Evolutionary conservation across 2,113 vertebrate species (phyloP), one percentile per base, ranked within the genome.

Genomic region (Cricetomys ansorgei): DNA sequence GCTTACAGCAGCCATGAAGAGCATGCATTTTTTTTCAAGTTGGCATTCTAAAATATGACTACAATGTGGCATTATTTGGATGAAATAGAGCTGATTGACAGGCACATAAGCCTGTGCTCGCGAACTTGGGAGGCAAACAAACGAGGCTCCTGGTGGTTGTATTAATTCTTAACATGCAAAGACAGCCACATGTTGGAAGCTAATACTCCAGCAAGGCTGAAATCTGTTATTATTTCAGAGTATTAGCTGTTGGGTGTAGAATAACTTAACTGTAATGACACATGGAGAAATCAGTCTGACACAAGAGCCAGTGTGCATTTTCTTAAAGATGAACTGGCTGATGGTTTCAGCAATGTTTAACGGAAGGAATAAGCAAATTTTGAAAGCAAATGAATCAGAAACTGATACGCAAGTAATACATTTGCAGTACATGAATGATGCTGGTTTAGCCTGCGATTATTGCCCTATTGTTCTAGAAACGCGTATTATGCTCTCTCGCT

Each of bases 351-450:
- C 80, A 53, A 93, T 94, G 76, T 97, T 97, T 96, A 97, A 97
- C 97, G 83, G 85, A 89, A 97, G 88, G 69, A 92, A 97, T 88
- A 96, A 97, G 90, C 96, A 93, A 95, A 97, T 97, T 97, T 96
- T 72, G 23, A 95, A 98, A 96, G 97, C 91, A 98, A 98, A 98
- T 97, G 96, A 97, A 95, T 96, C 96, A 97, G 97, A 97, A 97
- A 97, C 94, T 98, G 89, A 98, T 97, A 96, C 96, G 97, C 97
- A 96, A 96, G 95, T 91, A 96, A 98, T 96, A 96, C 62, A 91
- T 98, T 97, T 96, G 94, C 96, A 97, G 91, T 95, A 94, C 65
- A 91, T 93, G 95, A 96, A 95, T 73, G 96, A 96, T 92, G 97
- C 96, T 95, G 91, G 80, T 87, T 97, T 97, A 88, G 75, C 85